Evolutionary conservation across 2,888 invertebrate species (phyloP), one percentile per base, ranked within the genome.

Genomic region (Caenorhabditis japonica): DNA sequence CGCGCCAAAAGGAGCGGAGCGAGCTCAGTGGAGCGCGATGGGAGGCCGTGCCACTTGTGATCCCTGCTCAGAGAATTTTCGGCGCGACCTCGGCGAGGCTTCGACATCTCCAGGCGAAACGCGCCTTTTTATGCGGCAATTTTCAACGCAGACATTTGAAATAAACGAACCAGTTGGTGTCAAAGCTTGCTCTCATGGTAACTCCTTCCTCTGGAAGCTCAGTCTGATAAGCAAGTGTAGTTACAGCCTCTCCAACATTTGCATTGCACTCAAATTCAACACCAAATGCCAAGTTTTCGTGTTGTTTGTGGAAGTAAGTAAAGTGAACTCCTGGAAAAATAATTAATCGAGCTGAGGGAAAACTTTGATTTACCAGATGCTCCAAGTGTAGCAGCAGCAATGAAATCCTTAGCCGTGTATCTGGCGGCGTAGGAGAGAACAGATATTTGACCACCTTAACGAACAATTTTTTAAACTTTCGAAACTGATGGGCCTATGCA

Each of bases 121-220:
- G n/a, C n/a, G n/a, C n/a, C n/a, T n/a, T n/a, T n/a, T n/a, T n/a
- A n/a, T n/a, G n/a, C n/a, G n/a, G n/a, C n/a, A n/a, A n/a, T 13
- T 39, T 39, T 15, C 5, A 5, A 15, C 17, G 4, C 5, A 13
- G 12, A 44, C 15, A 19, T 12, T 17, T 44, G 4, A 3, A 8
- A 3, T 30, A 34, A 36, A 59, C 56, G 17, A 3, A 77, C 94
- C 94, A 94, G 88, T 94, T 94, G 44, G 94, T 93, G 89, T 95
- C 94, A 55, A 94, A 91, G 89, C 94, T 94, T 85, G 95, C 96
- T 92, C 93, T 93, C 89, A 97, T 96, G 53, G 93, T 91, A 84
- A 95, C 91, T 89, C 96, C 95, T 58, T 95, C 95, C 89, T 94
- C 94, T 46, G 96, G 95, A 88, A 97, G 91, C 89, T 95, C 95